These are phyloP conservation scores for Patella depressa DNA, from an alignment of 2,888 invertebrate genomes.

Conservation along the genomic window DNA sequence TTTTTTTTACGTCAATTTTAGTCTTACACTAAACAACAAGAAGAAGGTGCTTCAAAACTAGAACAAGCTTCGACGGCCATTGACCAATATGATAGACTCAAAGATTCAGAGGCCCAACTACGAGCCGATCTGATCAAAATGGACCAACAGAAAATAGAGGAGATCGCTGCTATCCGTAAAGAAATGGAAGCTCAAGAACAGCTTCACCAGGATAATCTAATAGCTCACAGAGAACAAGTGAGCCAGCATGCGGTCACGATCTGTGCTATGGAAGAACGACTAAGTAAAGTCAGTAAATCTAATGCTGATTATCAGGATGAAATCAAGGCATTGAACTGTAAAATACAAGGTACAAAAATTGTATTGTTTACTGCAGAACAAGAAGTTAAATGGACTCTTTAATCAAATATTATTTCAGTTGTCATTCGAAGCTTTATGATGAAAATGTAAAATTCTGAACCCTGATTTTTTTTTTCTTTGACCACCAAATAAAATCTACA, in stretches of 20 bases:
- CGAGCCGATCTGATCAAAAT: constrained; percentile 49
- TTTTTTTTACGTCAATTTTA: constrained; percentile 30
- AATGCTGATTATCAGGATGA: constrained; percentile 65
- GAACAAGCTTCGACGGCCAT: constrained; percentile 56
- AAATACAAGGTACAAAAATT: constrained; percentile 48
- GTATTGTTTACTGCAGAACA: too few species aligned
- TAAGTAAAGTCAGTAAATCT: constrained; percentile 65
- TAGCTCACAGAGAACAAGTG: constrained; percentile 66
- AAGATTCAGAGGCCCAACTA: constrained; percentile 51
- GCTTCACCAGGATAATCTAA: constrained; percentile 47
- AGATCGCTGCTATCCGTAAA: constrained; percentile 13
- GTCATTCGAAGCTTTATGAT: too few species aligned
- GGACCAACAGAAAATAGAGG: constrained; percentile 29
- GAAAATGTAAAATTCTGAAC: too few species aligned
- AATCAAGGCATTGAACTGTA: constrained; percentile 52
- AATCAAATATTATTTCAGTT: too few species aligned
- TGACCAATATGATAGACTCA: constrained; percentile 53
- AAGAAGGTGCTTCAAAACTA: constrained; percentile 52
- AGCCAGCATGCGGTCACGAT: constrained; percentile 71
- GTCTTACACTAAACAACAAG: constrained; percentile 59
- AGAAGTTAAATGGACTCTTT: too few species aligned
- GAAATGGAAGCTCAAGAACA: constrained; percentile 11
- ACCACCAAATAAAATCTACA: too few species aligned
- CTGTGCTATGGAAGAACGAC: constrained; percentile 68
- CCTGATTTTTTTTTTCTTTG: too few species aligned